These are phyloP conservation scores for Xanthorhoe designata DNA, from an alignment of 2,888 invertebrate species.

Conservation along the genomic window DNA sequence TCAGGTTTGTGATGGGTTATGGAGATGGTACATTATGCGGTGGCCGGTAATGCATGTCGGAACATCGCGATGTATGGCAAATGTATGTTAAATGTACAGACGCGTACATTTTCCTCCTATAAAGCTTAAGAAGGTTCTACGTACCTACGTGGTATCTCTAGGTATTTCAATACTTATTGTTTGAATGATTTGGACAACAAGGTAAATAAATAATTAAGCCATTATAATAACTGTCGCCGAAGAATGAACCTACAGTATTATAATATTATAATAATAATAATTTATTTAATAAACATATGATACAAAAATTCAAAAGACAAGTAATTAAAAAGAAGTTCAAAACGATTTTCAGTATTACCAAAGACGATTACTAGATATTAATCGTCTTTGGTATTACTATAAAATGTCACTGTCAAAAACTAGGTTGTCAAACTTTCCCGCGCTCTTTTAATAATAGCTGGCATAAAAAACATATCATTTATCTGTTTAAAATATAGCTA, in stretches of 20 bases:
- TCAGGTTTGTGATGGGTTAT: constrained; percentile 7
- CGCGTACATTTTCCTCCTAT: constrained; percentile 36
- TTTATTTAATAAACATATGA: too few relatives aligned
- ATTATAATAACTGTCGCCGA: too few relatives aligned
- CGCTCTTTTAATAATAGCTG: not conserved
- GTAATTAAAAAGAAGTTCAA: too few relatives aligned
- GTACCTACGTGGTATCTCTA: too few relatives aligned
- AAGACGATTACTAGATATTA: too few relatives aligned
- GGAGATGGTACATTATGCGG: constrained; percentile 35
- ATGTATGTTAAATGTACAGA: constrained; percentile 62
- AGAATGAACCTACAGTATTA: not conserved
- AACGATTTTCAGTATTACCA: too few relatives aligned
- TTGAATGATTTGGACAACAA: too few relatives aligned
- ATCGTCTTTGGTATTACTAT: too few relatives aligned
- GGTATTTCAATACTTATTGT: too few relatives aligned
- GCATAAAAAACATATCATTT: not conserved
- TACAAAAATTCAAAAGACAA: too few relatives aligned
- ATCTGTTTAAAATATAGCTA: not conserved
- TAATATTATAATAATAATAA: too few relatives aligned
- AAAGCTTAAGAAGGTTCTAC: not conserved
- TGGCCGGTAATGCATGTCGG: constrained; percentile 55
- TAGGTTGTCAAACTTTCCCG: not conserved
- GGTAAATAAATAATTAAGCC: too few relatives aligned
- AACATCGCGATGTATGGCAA: constrained; percentile 56
- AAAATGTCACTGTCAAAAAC: not conserved